A percentile compares a stretch with the other conserved stretches of the same genome.
These are phyloP conservation scores for Tetraneura akinire DNA, from an alignment of 1,140 invertebrate species.

Conservation along the genomic window DNA sequence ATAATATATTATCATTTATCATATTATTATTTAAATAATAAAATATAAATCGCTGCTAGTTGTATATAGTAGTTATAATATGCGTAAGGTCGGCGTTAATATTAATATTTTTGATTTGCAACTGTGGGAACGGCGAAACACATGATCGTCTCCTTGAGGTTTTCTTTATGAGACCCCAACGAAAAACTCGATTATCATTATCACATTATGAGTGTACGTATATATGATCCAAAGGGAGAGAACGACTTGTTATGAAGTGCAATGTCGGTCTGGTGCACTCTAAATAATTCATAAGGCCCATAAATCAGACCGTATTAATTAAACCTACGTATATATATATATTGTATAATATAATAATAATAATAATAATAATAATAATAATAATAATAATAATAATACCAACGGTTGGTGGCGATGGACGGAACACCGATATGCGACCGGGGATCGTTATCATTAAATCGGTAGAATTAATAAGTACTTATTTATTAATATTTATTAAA, in stretches of 20 bases:
- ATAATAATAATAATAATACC: conserved; percentile 37
- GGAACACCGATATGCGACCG: conserved; percentile 4
- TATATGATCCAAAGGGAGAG: conserved; percentile 14
- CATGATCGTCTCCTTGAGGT: conserved; percentile 21
- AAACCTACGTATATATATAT: conserved; percentile 35
- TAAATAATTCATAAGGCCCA: conserved; percentile 50
- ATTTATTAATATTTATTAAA: conserved; percentile 51
- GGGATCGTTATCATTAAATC: conserved; percentile 34
- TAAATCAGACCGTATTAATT: conserved; percentile 50
- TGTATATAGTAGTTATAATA: too few relatives aligned
- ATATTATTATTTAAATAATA: too few relatives aligned
- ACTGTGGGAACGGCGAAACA: background rate
- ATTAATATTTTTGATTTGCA: background rate
- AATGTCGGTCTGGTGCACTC: conserved; percentile 42
- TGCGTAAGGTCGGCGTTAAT: too few relatives aligned
- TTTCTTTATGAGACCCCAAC: conserved; percentile 1
- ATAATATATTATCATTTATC: too few relatives aligned
- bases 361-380: conserved; percentile 36
- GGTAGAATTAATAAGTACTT: conserved; percentile 50
- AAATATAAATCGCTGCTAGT: too few relatives aligned
- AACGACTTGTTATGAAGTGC: conserved; percentile 35
- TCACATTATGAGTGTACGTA: conserved; percentile 3
- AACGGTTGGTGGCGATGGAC: background rate
- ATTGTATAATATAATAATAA: conserved; percentile 16
- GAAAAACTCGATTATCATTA: conserved; percentile 47